Conservation (phyloP, 2,888 invertebrate species). For the Parthenolecanium corni region DNA sequence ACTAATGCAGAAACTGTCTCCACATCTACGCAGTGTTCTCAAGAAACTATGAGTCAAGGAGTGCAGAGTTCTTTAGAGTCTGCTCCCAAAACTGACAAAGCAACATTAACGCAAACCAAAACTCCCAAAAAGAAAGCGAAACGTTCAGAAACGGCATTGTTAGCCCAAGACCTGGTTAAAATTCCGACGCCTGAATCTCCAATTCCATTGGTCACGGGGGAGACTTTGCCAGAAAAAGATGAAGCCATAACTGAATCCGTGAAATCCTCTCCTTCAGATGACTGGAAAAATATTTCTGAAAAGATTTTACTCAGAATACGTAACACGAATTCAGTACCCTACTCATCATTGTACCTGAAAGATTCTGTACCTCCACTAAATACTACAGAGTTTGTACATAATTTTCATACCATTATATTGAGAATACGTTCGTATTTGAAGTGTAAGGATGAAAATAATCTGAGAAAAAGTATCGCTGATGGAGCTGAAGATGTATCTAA, state of each 20-base stretch:
- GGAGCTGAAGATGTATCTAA: not conserved
- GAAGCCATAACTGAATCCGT: not conserved
- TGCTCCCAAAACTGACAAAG: not conserved
- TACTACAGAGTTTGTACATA: no score
- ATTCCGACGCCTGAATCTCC: not conserved
- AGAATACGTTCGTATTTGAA: no score
- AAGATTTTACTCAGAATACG: no score
- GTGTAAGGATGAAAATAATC: not conserved
- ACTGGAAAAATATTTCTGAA: no score
- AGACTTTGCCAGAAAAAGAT: not conserved
- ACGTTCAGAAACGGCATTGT: conserved; percentile 42
- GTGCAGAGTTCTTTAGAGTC: not conserved
- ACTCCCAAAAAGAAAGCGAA: not conserved
- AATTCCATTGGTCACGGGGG: not conserved
- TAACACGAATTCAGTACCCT: no score
- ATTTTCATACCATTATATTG: no score
- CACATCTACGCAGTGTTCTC: not conserved
- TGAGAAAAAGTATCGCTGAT: not conserved
- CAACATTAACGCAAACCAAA: not conserved
- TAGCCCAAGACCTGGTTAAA: not conserved
- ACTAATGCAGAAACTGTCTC: no score
- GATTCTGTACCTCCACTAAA: no score
- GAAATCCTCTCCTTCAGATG: no score
- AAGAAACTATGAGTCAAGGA: not conserved
- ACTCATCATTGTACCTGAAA: no score